A percentile compares a stretch with the other conserved stretches of the same genome.
phyloP scores from a whole-genome alignment of 2,797 vertebrate genomes.

The Crax fasciolata region DNA sequence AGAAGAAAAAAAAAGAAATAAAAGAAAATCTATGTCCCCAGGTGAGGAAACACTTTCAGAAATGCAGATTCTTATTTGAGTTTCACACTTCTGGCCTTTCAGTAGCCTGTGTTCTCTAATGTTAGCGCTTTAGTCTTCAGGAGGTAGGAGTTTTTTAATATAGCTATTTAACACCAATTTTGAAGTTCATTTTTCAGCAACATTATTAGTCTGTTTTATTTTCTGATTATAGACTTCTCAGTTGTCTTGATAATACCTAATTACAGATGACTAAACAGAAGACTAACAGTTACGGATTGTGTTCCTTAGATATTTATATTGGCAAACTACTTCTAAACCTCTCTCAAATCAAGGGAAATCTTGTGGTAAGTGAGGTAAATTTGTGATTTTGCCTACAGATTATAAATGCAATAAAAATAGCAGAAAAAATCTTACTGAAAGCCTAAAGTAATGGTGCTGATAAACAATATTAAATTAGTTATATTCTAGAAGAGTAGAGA shows the following conservation, averaged over 20 bases:
- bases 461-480: not conserved
- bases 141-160: not conserved
- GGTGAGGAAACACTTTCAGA: not conserved
- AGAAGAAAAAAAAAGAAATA: not conserved
- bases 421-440: constrained; percentile 12
- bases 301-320: not conserved
- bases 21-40: not conserved
- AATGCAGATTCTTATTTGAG: not conserved
- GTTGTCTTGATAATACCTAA: not conserved
- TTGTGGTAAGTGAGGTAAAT: not conserved
- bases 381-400: not conserved
- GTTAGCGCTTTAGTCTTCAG: not conserved
- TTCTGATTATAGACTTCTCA: not conserved
- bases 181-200: not conserved
- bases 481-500: not conserved
- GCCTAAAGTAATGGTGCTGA: not conserved
- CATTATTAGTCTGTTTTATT: not conserved
- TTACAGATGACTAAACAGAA: not conserved
- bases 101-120: not conserved
- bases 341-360: not conserved
- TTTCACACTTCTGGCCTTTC: not conserved
- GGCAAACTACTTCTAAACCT: not conserved
- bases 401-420: not conserved
- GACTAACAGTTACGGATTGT: not conserved
- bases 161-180: not conserved